phyloP scores from a whole-genome alignment of 2,113 vertebrate species.

The Sinocyclocheilus grahami region DNA sequence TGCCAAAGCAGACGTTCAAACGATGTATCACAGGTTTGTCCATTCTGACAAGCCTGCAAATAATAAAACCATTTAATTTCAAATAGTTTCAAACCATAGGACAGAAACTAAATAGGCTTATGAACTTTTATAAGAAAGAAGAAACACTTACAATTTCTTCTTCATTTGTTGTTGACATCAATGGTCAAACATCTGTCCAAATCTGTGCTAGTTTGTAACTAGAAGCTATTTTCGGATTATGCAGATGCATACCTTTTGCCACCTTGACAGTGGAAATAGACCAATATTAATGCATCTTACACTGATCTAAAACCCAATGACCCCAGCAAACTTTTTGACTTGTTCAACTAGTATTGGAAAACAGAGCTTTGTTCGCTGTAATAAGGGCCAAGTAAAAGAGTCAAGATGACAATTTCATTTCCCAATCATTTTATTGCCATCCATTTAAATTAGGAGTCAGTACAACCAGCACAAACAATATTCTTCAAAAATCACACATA shows the following conservation, averaged over 20 bases:
- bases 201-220: not conserved
- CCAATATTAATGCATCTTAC: not conserved
- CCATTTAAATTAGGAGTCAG: conserved; percentile 30
- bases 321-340: not conserved
- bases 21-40: not conserved
- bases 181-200: not conserved
- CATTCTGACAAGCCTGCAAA: not conserved
- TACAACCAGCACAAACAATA: conserved; percentile 3
- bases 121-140: not conserved
- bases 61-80: not conserved
- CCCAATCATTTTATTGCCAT: conserved; percentile 55
- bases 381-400: not conserved
- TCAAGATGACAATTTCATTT: not conserved
- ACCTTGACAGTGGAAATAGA: not conserved
- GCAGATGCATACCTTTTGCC: not conserved
- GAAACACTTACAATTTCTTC: not conserved
- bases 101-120: not conserved
- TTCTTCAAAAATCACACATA: conserved; percentile 13
- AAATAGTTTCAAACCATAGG: not conserved
- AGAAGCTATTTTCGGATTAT: not conserved
- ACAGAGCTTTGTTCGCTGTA: not conserved
- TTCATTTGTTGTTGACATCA: not conserved
- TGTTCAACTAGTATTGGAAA: not conserved
- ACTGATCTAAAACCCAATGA: too few species aligned
- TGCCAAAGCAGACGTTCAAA: not conserved